A percentile compares a stretch with the other conserved stretches of the same genome.
phyloP scores from a whole-genome alignment of 30 jellyfish, hydroid and myxozoan species.

The Nemopilema nomurai region DNA sequence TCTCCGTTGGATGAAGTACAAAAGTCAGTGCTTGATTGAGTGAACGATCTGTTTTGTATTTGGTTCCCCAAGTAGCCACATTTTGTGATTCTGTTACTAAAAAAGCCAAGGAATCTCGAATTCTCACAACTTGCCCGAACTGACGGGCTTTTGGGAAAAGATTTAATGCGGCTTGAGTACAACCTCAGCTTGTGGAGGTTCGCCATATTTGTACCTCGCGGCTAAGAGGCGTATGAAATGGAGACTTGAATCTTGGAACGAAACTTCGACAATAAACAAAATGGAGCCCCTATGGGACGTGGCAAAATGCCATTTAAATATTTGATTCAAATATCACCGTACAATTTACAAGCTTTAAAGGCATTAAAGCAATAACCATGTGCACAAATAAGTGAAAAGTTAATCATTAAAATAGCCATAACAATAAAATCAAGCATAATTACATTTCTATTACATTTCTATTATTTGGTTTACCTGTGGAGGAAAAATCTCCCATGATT shows the following conservation, averaged over 20 bases:
- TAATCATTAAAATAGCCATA: too few relatives aligned
- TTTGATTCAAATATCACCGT: too few relatives aligned
- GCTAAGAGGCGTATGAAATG: neutral
- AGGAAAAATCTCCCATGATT: constrained; percentile 5
- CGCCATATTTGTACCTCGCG: neutral
- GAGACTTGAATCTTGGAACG: neutral
- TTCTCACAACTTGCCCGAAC: neutral
- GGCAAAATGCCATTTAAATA: too few relatives aligned
- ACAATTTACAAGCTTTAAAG: too few relatives aligned
- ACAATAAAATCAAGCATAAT: too few relatives aligned
- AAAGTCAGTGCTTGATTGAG: constrained; percentile 4
- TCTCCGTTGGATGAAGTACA: constrained; percentile 53
- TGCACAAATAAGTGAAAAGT: too few relatives aligned
- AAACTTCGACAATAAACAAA: neutral
- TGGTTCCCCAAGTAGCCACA: neutral
- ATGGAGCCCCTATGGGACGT: neutral
- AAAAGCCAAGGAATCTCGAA: neutral
- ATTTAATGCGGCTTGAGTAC: neutral
- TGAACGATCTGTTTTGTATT: neutral
- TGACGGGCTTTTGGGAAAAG: neutral
- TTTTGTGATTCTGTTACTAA: neutral
- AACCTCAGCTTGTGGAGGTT: neutral
- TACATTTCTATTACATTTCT: too few relatives aligned
- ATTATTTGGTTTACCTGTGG: neutral
- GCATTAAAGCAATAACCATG: too few relatives aligned